Conservation (phyloP, 2,113 vertebrate species). For the Microtus richardsoni region DNA sequence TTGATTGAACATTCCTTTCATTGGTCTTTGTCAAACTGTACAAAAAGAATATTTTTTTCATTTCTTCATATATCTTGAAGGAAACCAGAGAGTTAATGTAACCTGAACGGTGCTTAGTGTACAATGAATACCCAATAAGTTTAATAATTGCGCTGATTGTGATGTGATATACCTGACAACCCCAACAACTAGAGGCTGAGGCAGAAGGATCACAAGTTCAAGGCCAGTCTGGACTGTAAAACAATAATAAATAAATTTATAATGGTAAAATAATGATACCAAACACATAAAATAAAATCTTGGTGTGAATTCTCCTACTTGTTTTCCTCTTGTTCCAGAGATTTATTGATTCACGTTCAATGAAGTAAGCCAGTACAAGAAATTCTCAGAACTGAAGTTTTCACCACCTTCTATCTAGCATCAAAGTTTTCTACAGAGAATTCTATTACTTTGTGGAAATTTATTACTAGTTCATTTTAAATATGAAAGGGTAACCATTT, state of each 20-base stretch:
- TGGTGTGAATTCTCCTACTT: neutral
- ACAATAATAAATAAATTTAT: neutral
- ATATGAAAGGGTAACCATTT: neutral
- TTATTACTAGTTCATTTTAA: conserved; percentile 1
- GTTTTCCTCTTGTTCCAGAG: neutral
- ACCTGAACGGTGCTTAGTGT: too few relatives aligned
- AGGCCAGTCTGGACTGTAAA: neutral
- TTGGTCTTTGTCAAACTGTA: neutral
- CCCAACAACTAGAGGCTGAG: neutral
- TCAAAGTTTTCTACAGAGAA: neutral
- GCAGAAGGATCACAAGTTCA: neutral
- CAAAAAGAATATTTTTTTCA: neutral
- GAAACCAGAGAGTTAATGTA: neutral
- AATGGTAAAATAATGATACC: neutral
- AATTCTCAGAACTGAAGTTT: neutral
- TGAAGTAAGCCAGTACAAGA: neutral
- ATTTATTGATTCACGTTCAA: neutral
- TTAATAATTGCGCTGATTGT: neutral
- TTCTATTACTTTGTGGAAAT: neutral
- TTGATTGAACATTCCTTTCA: too few relatives aligned
- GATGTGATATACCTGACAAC: neutral
- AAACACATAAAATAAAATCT: neutral
- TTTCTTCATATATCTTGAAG: neutral
- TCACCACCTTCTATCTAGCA: neutral
- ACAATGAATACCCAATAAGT: neutral